Conservation (phyloP, 2,113 vertebrate genomes). For the Ovis canadensis region DNA sequence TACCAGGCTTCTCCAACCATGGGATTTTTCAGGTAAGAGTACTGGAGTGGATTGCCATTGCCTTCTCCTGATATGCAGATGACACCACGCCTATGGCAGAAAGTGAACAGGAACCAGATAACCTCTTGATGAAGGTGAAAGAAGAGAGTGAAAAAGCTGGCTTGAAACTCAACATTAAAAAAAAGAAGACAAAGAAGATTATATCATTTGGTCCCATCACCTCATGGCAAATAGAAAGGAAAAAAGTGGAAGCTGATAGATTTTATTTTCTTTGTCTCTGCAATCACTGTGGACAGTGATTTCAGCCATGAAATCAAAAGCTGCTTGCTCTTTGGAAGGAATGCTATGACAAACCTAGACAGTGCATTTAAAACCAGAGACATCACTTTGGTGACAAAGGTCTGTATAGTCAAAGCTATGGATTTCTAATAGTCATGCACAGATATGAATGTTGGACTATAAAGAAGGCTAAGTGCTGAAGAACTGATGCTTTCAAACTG, state of each 20-base stretch:
- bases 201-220: background rate
- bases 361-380: background rate
- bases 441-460: background rate
- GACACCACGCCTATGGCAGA: background rate
- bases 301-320: background rate
- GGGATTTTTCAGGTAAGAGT: too few relatives aligned
- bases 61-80: background rate
- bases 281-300: background rate
- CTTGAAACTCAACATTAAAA: background rate
- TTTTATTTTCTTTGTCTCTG: background rate
- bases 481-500: background rate
- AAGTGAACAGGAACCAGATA: background rate
- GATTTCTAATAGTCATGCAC: background rate
- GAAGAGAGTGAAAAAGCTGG: background rate
- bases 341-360: background rate
- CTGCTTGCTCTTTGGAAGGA: background rate
- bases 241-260: background rate
- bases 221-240: background rate
- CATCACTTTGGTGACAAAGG: background rate
- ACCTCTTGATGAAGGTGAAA: background rate
- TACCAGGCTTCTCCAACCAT: too few relatives aligned
- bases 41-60: too few relatives aligned
- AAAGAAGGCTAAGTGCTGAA: background rate
- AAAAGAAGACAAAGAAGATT: background rate
- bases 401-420: background rate